Conservation (phyloP, 2,797 vertebrate species). For the Eospalax fontanierii region DNA sequence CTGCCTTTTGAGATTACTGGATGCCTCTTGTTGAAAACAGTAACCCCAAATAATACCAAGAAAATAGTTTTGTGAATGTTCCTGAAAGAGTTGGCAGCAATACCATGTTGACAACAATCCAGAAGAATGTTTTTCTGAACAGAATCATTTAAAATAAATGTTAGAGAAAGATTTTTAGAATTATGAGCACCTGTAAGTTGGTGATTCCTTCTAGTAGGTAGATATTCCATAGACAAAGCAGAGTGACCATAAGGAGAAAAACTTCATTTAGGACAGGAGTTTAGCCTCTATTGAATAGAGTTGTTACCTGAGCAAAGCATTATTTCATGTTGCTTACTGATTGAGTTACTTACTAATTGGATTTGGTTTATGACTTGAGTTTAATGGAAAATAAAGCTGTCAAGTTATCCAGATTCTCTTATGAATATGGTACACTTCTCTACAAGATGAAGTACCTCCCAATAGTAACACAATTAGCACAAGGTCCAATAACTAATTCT, state of each 20-base stretch:
- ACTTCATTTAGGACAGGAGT: not conserved
- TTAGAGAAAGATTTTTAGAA: not conserved
- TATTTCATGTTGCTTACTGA: slow-evolving; percentile 15
- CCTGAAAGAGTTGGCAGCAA: not conserved
- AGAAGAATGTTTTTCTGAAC: not conserved
- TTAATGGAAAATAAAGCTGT: not conserved
- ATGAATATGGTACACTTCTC: not conserved
- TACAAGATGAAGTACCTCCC: not conserved
- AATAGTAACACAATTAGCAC: not conserved
- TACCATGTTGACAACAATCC: not conserved
- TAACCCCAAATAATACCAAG: not conserved
- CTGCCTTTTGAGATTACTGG: too few species aligned
- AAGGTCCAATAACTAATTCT: not conserved
- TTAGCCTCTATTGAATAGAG: not conserved
- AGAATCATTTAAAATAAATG: not conserved
- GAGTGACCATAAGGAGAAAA: not conserved
- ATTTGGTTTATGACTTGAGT: not conserved
- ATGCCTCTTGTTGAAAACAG: too few species aligned
- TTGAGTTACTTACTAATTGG: not conserved
- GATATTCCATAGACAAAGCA: not conserved
- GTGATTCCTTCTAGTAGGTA: not conserved
- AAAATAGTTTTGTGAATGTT: not conserved
- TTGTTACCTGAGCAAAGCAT: not conserved
- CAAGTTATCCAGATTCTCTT: not conserved
- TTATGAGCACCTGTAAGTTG: not conserved